Conservation (phyloP, 2,797 vertebrate genomes). For the Amblyopsis hoosieri region DNA sequence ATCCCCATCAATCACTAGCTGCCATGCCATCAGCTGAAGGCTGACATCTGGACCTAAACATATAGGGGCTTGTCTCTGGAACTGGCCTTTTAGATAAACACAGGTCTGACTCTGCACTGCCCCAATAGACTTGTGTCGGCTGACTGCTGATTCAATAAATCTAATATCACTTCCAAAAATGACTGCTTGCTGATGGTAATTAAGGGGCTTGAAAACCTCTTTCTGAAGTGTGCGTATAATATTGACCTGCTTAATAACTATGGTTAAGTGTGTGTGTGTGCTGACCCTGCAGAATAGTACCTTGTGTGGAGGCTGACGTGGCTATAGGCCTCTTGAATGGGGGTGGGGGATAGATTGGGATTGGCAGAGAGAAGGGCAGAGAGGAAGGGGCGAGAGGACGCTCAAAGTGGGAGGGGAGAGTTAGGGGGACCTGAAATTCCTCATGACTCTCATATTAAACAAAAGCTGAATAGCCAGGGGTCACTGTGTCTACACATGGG, state of each 20-base stretch:
- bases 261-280: constrained; percentile 13
- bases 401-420: constrained; percentile 17
- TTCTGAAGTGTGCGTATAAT: constrained; percentile 34
- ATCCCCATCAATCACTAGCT: constrained; percentile 4
- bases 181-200: constrained; percentile 41
- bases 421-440: constrained; percentile 61
- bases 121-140: constrained; percentile 37
- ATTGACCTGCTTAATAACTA: constrained; percentile 52
- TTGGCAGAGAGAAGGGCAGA: constrained; percentile 33
- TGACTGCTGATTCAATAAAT: constrained; percentile 65
- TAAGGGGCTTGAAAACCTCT: constrained; percentile 51
- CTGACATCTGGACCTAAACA: constrained; percentile 56
- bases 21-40: constrained; percentile 14
- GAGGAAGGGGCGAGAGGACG: constrained; percentile 14
- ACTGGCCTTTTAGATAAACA: constrained; percentile 57
- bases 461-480: constrained; percentile 22
- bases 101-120: constrained; percentile 27
- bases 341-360: constrained; percentile 10
- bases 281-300: constrained; percentile 32
- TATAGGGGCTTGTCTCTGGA: constrained; percentile 39
- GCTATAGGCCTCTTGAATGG: constrained; percentile 42
- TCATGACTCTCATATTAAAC: constrained; percentile 72
- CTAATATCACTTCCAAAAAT: constrained; percentile 62
- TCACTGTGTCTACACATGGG: constrained; percentile 31
- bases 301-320: constrained; percentile 57